phyloP scores from a whole-genome alignment of 2,888 invertebrate species.

The Zygogramma bicolorata region DNA sequence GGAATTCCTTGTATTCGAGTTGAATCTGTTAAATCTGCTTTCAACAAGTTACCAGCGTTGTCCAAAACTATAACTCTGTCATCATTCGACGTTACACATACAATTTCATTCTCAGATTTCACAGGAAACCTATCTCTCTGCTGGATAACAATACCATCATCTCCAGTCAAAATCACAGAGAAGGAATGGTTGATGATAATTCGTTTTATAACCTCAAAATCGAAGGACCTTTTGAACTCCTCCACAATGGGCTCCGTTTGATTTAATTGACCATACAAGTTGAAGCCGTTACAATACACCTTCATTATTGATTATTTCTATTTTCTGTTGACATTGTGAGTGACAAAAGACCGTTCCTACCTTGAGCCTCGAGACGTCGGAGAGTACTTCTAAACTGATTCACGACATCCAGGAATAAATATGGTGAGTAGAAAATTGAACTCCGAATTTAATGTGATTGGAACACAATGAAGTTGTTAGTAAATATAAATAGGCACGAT shows the following conservation, averaged over 20 bases:
- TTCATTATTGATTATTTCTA: conserved; percentile 62
- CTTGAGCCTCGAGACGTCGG: not conserved
- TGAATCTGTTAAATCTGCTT: conserved; percentile 48
- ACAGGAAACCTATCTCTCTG: conserved; percentile 16
- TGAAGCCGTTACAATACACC: conserved; percentile 63
- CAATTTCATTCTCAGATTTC: conserved; percentile 28
- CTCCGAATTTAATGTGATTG: not conserved
- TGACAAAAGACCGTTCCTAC: not conserved
- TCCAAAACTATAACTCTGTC: conserved; percentile 55
- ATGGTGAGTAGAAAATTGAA: not conserved
- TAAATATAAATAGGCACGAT: not conserved
- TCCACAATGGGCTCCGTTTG: conserved; percentile 45
- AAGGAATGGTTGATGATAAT: conserved; percentile 56
- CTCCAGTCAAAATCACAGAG: conserved; percentile 32
- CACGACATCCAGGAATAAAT: not conserved
- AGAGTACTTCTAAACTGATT: not conserved
- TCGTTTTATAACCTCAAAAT: conserved; percentile 48
- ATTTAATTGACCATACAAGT: conserved; percentile 62
- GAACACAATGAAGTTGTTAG: not conserved
- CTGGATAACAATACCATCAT: conserved; percentile 20
- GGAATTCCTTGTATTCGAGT: conserved; percentile 42
- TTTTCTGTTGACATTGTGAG: conserved; percentile 15
- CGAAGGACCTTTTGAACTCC: conserved; percentile 47
- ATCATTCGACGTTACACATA: conserved; percentile 52
- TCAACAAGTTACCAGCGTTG: conserved; percentile 52